Conservation (phyloP, 2,797 vertebrate genomes). For the Gambelia wislizenii region DNA sequence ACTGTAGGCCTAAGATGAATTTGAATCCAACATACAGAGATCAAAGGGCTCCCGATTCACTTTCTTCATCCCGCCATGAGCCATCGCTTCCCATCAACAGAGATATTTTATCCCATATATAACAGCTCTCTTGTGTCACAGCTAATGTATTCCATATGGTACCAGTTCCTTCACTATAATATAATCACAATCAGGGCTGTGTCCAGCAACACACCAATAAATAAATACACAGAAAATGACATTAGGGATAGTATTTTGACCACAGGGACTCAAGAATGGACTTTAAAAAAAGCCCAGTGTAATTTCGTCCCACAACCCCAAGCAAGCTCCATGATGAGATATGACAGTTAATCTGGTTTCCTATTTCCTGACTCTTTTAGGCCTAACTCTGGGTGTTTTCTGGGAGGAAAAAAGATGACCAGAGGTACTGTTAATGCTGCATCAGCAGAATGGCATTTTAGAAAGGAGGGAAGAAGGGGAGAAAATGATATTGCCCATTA, state of each 20-base stretch:
- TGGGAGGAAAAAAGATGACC: slow-evolving; percentile 38
- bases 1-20: slow-evolving; percentile 35
- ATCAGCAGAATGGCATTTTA: slow-evolving; percentile 37
- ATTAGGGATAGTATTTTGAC: slow-evolving; percentile 43
- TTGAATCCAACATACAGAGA: slow-evolving; percentile 30
- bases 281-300: slow-evolving; percentile 20
- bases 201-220: slow-evolving; percentile 20
- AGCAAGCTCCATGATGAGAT: slow-evolving; percentile 26
- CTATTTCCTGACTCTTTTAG: slow-evolving; percentile 37
- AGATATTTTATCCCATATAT: slow-evolving; percentile 12
- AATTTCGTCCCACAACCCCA: slow-evolving; percentile 21
- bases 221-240: slow-evolving; percentile 17
- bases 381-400: slow-evolving; percentile 30
- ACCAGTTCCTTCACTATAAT: slow-evolving; percentile 32
- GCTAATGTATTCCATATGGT: slow-evolving; percentile 11
- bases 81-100: slow-evolving; percentile 26
- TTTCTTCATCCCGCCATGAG: background rate
- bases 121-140: background rate
- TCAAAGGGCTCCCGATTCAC: slow-evolving; percentile 39
- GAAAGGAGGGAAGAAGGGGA: background rate
- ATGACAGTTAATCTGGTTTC: slow-evolving; percentile 46
- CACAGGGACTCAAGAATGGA: background rate
- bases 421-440: background rate
- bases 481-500: slow-evolving; percentile 33
- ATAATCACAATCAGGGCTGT: slow-evolving; percentile 24